A percentile compares a stretch with the other conserved stretches of the same genome.
These are phyloP conservation scores for Ophioderma brevispina DNA, from an alignment of 35 echinoderm and acorn worm species.

Conservation along the genomic window DNA sequence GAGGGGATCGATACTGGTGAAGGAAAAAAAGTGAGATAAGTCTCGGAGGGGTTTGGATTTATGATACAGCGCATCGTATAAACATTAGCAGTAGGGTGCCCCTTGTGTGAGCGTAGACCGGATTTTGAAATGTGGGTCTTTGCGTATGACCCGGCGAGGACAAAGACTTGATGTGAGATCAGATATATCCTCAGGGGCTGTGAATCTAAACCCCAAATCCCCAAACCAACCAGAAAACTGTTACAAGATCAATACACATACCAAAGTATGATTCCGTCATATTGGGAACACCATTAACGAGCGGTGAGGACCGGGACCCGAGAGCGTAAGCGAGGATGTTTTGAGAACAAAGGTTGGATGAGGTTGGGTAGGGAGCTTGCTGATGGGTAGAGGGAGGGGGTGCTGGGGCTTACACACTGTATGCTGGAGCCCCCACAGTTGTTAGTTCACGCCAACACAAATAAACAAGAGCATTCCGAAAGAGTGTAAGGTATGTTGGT, in stretches of 20 bases:
- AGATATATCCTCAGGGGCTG: neutral
- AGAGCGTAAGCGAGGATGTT: neutral
- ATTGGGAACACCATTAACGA: neutral
- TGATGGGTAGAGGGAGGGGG: neutral
- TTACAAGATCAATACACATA: neutral
- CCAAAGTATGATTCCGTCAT: neutral
- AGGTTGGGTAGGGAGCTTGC: neutral
- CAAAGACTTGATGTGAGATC: neutral
- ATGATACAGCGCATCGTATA: too few species aligned
- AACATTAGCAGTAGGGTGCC: neutral
- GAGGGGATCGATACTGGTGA: neutral
- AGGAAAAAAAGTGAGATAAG: too few species aligned
- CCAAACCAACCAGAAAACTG: neutral
- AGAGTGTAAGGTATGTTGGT: neutral
- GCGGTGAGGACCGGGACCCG: neutral
- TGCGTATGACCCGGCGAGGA: neutral
- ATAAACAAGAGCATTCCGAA: neutral
- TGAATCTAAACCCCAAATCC: neutral
- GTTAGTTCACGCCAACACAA: neutral
- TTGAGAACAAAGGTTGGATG: conserved; percentile 1
- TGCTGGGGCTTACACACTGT: neutral
- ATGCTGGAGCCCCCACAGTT: neutral
- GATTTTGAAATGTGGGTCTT: neutral
- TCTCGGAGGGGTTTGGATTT: too few species aligned
- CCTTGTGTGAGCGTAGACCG: neutral